Base-by-base conservation (phyloP, 2,113 vertebrate species). In the Laticauda laticaudata region DNA sequence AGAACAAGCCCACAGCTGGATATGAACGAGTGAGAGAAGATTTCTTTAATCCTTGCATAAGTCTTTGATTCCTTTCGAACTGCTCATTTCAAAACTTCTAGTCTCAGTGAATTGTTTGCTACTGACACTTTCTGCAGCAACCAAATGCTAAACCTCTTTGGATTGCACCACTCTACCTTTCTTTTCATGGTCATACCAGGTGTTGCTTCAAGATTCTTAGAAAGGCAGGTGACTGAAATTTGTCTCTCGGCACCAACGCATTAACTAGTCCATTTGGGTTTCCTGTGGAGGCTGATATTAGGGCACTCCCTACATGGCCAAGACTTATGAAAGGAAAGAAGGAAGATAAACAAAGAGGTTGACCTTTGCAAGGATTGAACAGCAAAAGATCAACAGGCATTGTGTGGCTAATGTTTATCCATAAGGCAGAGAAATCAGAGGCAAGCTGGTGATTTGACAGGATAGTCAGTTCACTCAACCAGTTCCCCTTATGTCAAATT, bases 371-470 rank as follows among this genome's bases (percentile, higher is more conserved):
- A 54, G 48, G 86, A 54, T n/a, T 45, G 91, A 59, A 75, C 21
- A 0, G 4, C 5, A 1, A 4, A 45, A 51, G 2, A 45, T 53
- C n/a, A 94, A 51, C 43, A 61, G 92, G 39, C 0, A 0, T 20
- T 54, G n/a, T 93, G 8, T 48, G 34, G 45, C 3, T 0, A 0
- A 0, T 0, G 57, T 8, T 55, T 89, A 34, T 86, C 18, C 43
- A 53, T 21, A 0, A 5, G 56, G 14, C 39, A 51, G 56, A 85
- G 54, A 90, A 88, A 0, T 0, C 69, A 61, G 0, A 34, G n/a
- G 6, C 5, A 26, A 29, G n/a, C 21, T 34, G 29, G 6, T 26
- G 6, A 21, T 24, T 91, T 43, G n/a, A 55, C 3, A 26, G 0
- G 18, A 26, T 51, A 43, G 89, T 23, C 89, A 64, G 24, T 64